Evolutionary conservation across 2,113 vertebrate genomes (phyloP), one percentile per base, ranked within the genome.

Genomic region (Mastomys coucha): DNA sequence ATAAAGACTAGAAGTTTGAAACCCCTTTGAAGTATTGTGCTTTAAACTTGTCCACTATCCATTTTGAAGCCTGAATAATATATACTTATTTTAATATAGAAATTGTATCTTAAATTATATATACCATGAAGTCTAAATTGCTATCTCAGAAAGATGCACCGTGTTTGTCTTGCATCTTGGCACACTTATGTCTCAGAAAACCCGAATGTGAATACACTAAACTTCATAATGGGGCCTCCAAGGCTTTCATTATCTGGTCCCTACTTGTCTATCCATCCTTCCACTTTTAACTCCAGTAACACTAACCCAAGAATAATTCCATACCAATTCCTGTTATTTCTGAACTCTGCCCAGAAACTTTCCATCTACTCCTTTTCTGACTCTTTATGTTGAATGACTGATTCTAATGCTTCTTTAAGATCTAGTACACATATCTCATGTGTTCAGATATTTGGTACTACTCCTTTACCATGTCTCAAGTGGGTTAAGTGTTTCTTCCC

Each of bases 81-180:
- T 56, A 13, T 69, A 1, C 78, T 92, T 91, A 4, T 80, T 91
- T 95, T 87, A 86, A 87, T 76, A 73, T 26, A 76, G 13, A 93
- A 69, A 85, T 89, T 89, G 31, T 85, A 26, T 93, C 82, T 92
- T 56, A 92, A 90, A 60, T 94, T 92, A 92, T 72, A 67, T 77
- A 88, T 2, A 88, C 3, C 53, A 94, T 82, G 7, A 65, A 91
- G 33, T 77, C 49, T 77, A 94, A 87, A 78, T 88, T 58, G 45
- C 84, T 86, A 58, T 45, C 72, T 91, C 24, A 36, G 63, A 92
- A 76, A 89, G 31, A 76, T 60, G 17, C 20, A 72, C n/a, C 16
- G 28, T 76, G 28, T 91, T 49, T 95, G 16, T 33, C 33, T 51
- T 77, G 39, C 80, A 49, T 67, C 9, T 91, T 85, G 88, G 36